Conservation (phyloP, 2,113 vertebrate species). For the Hipposideros armiger region DNA sequence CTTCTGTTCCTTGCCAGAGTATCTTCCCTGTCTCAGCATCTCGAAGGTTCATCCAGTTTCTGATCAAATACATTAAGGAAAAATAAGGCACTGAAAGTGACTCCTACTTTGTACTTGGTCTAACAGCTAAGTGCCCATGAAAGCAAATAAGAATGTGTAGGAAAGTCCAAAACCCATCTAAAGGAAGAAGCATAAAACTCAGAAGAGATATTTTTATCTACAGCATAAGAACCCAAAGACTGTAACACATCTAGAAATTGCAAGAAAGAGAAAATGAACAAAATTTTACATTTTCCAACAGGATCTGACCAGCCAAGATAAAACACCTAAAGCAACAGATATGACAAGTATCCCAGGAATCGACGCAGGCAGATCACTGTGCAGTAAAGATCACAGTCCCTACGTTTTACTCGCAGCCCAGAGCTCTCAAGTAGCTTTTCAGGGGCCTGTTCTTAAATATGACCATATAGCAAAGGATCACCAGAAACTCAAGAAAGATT, state of each 20-base stretch:
- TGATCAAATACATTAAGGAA: slow-evolving; percentile 88
- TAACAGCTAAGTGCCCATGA: not conserved
- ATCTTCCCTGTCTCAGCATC: slow-evolving; percentile 99
- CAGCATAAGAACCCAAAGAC: not conserved
- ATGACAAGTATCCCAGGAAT: not conserved
- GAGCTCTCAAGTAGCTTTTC: not conserved
- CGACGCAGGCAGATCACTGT: not conserved
- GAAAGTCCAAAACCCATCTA: not conserved
- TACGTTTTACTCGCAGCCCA: not conserved
- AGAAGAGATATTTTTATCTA: not conserved
- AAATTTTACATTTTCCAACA: not conserved
- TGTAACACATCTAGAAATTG: not conserved
- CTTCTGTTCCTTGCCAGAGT: slow-evolving; percentile 99
- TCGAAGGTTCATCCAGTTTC: slow-evolving; percentile 99
- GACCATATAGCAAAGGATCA: not conserved
- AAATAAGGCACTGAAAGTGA: slow-evolving; percentile 46
- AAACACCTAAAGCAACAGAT: not conserved
- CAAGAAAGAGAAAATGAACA: slow-evolving; percentile 53
- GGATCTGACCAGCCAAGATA: not conserved
- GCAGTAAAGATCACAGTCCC: not conserved
- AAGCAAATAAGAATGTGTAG: not conserved
- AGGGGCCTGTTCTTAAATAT: not conserved
- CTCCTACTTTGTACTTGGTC: not conserved
- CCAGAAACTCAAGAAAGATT: not conserved
- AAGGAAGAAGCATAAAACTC: not conserved